These are phyloP conservation scores for Halcyon chelicuti DNA, from an alignment of 2,797 vertebrate genomes.

Conservation along the genomic window DNA sequence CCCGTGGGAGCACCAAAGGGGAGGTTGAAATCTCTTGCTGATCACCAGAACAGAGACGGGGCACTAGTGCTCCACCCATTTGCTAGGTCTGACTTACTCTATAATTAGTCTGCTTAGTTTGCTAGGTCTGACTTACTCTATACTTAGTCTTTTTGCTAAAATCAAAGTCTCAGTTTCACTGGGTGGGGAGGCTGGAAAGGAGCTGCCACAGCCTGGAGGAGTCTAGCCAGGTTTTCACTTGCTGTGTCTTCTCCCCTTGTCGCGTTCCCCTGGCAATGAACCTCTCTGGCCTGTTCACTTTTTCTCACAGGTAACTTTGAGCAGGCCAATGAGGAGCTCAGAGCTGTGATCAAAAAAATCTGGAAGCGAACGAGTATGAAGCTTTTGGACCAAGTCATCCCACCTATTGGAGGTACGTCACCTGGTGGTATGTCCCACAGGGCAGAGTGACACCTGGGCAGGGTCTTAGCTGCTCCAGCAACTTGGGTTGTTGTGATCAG, in stretches of 20 bases:
- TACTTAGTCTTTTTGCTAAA: not conserved
- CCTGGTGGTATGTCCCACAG: not conserved
- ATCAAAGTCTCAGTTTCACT: not conserved
- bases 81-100: not conserved
- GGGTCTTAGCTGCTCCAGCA: not conserved
- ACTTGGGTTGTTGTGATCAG: not conserved
- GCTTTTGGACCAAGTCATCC: slow-evolving; percentile 97
- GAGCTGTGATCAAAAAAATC: slow-evolving; percentile 96
- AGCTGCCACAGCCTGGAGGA: not conserved
- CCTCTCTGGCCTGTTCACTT: not conserved
- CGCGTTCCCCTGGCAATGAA: not conserved
- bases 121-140: not conserved
- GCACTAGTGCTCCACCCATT: rapidly evolving
- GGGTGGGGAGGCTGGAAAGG: not conserved
- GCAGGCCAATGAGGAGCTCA: slow-evolving; percentile 95
- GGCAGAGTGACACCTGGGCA: rapidly evolving
- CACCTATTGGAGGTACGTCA: slow-evolving; percentile 92
- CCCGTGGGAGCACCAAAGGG: not conserved
- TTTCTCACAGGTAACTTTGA: slow-evolving; percentile 92
- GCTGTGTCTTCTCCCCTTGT: not conserved
- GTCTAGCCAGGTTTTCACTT: not conserved
- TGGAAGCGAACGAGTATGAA: slow-evolving; percentile 99
- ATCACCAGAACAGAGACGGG: not conserved
- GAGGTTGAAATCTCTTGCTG: not conserved
- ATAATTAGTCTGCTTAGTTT: not conserved